These are phyloP conservation scores for Sarcophaga bullata DNA, from an alignment of 1,140 invertebrate genomes.

Conservation along the genomic window DNA sequence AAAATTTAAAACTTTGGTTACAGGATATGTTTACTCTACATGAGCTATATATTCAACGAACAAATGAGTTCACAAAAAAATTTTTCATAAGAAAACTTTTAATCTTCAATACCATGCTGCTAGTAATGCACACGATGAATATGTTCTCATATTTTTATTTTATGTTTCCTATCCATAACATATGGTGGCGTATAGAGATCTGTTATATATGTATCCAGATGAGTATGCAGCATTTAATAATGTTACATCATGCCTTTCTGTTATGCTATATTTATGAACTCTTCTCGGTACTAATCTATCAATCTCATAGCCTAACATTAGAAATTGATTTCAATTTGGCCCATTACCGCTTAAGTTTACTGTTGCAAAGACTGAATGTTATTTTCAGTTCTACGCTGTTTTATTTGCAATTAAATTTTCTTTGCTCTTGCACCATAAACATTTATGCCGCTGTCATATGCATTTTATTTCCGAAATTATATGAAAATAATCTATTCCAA, in stretches of 20 bases:
- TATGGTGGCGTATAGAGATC: not conserved
- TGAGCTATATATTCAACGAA: not conserved
- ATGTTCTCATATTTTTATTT: not conserved
- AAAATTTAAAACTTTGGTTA: not conserved
- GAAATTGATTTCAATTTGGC: not conserved
- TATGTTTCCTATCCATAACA: not conserved
- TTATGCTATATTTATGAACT: not conserved
- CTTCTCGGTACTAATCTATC: not conserved
- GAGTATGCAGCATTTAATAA: conserved; percentile 1
- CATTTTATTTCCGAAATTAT: too few relatives aligned
- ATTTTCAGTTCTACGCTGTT: not conserved
- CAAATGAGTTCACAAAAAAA: not conserved
- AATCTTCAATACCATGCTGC: not conserved
- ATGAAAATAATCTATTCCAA: too few relatives aligned
- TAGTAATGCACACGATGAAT: not conserved
- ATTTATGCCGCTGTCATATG: not conserved
- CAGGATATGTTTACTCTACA: not conserved
- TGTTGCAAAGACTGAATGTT: not conserved
- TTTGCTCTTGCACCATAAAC: not conserved
- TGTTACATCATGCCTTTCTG: not conserved
- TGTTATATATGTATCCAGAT: not conserved
- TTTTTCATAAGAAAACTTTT: not conserved
- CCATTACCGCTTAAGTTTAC: not conserved
- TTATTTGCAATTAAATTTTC: not conserved
- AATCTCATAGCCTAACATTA: not conserved